Evolutionary conservation across 2,797 vertebrate genomes (phyloP), one percentile per base, ranked within the genome.

Genomic region (Limosa lapponica): DNA sequence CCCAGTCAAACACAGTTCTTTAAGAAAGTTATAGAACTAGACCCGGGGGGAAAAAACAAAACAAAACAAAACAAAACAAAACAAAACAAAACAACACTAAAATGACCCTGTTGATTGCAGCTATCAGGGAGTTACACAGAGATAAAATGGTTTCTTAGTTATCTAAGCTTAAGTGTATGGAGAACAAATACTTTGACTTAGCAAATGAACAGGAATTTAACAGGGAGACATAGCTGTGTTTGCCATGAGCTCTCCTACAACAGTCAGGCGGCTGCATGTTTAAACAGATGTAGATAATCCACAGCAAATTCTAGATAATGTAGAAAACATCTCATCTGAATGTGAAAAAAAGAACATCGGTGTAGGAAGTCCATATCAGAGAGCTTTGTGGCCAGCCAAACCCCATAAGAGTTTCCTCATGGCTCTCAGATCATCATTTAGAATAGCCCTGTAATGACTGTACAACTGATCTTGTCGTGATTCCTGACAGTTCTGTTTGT

Each of bases 21-120:
- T 86, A 83, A 90, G 87, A 72, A 88, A 92, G 51, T 32, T 66
- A 81, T 16, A 81, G n/a, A 58, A n/a, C 36, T 17, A 87, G 23
- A 72, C 14, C 3, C 14, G 37, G 32, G 6, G 2, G 2, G 1
- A 1, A 4, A n/a, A 58, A 39, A 46, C 58, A 62, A 43, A 72
- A n/a, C n/a, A n/a, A n/a, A n/a, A n/a, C n/a, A n/a, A n/a, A n/a
- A n/a, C n/a, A n/a, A n/a, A n/a, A n/a, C n/a, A n/a, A n/a, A n/a
- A n/a, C n/a, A n/a, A n/a, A n/a, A n/a, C n/a, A n/a, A n/a, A 34
- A 69, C 19, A 7, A 13, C 65, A 43, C 87, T 61, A 39, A 89
- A 91, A 83, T n/a, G 43, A 75, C 72, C 69, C 43, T 48, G 48
- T 44, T 95, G 93, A 95, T 93, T 93, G 84, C 49, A 74, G 46